A percentile compares a stretch with the other conserved stretches of the same genome.
These are phyloP conservation scores for Azemiops feae DNA, from an alignment of 2,113 vertebrate species.

Conservation along the genomic window DNA sequence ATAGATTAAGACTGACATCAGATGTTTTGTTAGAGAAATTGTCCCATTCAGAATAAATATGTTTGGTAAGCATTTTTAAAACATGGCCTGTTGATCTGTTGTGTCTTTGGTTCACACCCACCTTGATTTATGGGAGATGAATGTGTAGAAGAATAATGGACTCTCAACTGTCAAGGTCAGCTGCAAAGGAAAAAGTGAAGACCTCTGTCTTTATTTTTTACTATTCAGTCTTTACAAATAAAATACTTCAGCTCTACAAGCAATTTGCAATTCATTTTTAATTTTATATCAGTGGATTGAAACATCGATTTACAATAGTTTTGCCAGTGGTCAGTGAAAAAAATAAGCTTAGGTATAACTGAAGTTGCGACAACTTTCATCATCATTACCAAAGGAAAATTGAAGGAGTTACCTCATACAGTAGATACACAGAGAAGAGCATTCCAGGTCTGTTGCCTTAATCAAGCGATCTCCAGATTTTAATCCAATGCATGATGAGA, in stretches of 20 bases:
- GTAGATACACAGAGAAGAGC: background rate
- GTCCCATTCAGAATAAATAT: slow-evolving; percentile 22
- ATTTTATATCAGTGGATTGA: background rate
- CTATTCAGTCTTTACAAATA: background rate
- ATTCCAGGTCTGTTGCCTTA: background rate
- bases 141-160: background rate
- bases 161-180: background rate
- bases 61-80: slow-evolving; percentile 14
- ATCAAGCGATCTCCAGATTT: background rate
- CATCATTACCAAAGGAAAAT: background rate
- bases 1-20: slow-evolving; percentile 18
- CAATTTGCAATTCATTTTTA: background rate
- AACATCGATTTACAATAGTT: background rate
- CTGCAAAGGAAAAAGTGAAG: background rate
- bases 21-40: slow-evolving; percentile 36
- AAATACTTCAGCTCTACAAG: background rate
- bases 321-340: background rate
- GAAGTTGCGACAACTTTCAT: background rate
- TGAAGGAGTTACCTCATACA: background rate
- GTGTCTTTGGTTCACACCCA: background rate
- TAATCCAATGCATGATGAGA: background rate
- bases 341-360: background rate
- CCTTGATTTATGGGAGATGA: background rate
- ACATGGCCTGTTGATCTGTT: background rate
- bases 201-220: background rate